phyloP scores from a whole-genome alignment of 2,113 vertebrate species.

The Crotophaga sulcirostris region DNA sequence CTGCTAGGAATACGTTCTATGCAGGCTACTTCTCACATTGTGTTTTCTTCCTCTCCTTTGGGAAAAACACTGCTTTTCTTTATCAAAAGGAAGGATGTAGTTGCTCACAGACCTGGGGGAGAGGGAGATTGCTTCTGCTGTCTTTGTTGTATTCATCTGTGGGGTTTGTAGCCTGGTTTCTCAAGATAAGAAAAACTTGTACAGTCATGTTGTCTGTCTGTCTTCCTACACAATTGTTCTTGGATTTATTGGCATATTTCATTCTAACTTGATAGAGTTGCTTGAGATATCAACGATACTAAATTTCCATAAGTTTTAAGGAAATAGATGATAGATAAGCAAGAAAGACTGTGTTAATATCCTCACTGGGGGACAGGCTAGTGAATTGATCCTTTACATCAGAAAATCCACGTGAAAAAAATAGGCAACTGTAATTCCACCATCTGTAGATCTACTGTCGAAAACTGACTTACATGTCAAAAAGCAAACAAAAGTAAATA shows the following conservation, averaged over 20 bases:
- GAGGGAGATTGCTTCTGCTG: neutral
- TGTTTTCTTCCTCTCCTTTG: conserved; percentile 37
- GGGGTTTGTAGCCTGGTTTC: conserved; percentile 8
- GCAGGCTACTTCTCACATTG: neutral
- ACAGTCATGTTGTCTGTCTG: neutral
- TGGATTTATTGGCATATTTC: neutral
- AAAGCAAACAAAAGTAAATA: neutral
- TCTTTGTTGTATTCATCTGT: neutral
- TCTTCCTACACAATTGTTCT: neutral
- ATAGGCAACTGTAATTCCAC: neutral
- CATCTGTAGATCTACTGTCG: neutral
- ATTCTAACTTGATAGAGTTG: neutral
- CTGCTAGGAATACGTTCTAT: neutral
- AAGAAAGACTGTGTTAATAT: neutral
- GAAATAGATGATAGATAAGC: neutral
- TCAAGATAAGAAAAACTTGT: conserved; percentile 36
- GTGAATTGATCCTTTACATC: neutral
- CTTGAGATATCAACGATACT: neutral
- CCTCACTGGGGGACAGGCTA: neutral
- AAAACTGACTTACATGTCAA: neutral
- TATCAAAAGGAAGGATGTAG: conserved; percentile 47
- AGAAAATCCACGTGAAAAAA: neutral
- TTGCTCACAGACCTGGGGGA: neutral
- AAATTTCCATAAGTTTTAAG: neutral
- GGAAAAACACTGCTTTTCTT: neutral